Base-by-base conservation (phyloP, 2,888 invertebrate species). In the Plutella xylostella region DNA sequence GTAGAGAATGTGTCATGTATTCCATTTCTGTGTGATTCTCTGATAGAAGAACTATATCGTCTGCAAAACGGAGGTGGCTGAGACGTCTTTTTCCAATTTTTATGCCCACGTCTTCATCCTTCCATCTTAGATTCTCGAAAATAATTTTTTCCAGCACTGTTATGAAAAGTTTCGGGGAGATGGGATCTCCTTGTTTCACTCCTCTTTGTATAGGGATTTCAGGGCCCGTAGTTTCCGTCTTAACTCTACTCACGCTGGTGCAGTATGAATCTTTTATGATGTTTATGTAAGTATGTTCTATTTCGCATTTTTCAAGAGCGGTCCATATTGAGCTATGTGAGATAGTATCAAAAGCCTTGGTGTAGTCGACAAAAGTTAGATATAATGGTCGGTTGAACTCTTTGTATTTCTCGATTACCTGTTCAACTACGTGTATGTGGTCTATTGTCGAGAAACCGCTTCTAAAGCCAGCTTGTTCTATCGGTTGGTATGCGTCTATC, bases 291-390 rank as follows among this genome's bases (percentile, higher is more conserved):
- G 34, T 46, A 15, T 47, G 25, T 6, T 47, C 35, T 17, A 45
- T 34, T 9, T 45, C 45, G 28, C 45, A 45, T 14, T 38, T 37
- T 34, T 40, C 38, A n/a, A 53, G 35, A 21, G 41, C 50, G 40
- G 51, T 39, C 52, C 51, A 54, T 45, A 51, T 48, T 6, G 17
- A 34, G 41, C 45, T 39, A 43, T 45, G 47, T 38, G 53, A 45
- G 31, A 50, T n/a, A 15, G 50, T 46, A 22, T 51, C 50, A 21
- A 53, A 51, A 1, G 48, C 50, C 19, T 52, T 52, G 15, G 31
- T 14, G 21, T 49, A 53, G n/a, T 53, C 51, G 2, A 51, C 41
- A 37, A 53, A 53, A 17, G 21, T 9, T 21, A 39, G 2, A 14
- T 37, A 37, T n/a, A 28, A 19, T n/a, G 9, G 4, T 4, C 11